Evolutionary conservation across 2,888 invertebrate species (phyloP).

Genomic region (Dichetophora obliterata): DNA sequence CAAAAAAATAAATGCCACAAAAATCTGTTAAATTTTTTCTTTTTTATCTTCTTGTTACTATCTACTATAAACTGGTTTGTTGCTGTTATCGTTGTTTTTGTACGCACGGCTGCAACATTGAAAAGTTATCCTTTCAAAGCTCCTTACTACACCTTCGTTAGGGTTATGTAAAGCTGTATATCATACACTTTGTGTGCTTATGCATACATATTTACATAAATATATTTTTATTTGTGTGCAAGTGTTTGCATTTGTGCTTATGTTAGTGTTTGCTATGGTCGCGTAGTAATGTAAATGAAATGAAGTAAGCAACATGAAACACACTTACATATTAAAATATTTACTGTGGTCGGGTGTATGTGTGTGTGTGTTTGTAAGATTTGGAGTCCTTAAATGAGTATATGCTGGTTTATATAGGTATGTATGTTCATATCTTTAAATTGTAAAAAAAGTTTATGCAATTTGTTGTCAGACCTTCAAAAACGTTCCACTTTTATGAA

Average conservation of each 20-base stretch:
- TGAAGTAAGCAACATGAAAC: conserved; percentile 2
- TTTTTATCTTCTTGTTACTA: background rate
- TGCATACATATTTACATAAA: no score
- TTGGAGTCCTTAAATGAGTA: no score
- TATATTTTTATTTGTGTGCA: background rate
- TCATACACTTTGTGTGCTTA: no score
- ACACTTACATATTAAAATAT: conserved; percentile 8
- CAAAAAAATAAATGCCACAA: conserved; percentile 9
- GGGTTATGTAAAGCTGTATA: background rate
- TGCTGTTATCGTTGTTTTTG: background rate
- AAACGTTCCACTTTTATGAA: no score
- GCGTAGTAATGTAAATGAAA: background rate
- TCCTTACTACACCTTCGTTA: conserved; percentile 2
- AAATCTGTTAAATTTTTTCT: background rate
- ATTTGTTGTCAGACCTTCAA: no score
- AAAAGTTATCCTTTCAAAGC: background rate
- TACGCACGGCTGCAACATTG: background rate
- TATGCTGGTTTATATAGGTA: no score
- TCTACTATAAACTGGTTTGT: background rate
- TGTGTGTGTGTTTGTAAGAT: no score
- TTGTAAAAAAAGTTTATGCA: no score
- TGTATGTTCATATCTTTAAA: no score
- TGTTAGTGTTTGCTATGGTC: background rate
- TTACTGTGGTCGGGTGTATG: background rate
- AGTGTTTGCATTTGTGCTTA: background rate